Percentiles rank a stretch among this genome's conserved stretches.
Evolutionary conservation across 2,888 invertebrate species (phyloP).

Genomic region (Eilema depressum): DNA sequence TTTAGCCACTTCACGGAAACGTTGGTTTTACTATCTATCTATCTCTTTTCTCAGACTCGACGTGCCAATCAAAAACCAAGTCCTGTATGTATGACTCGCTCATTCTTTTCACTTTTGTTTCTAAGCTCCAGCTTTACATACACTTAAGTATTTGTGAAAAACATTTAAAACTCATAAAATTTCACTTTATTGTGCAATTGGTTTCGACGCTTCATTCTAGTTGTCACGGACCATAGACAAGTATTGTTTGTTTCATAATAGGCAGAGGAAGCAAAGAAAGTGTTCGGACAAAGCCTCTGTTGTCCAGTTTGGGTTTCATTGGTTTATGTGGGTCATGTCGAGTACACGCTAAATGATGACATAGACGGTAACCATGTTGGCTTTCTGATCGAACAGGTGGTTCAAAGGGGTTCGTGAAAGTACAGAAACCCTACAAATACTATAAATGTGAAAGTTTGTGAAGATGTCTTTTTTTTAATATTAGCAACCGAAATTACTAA

Average conservation of each 20-base stretch:
- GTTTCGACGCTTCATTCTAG: conserved; percentile 32
- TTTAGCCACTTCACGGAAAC: too few species aligned
- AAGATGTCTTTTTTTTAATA: too few species aligned
- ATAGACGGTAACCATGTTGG: background rate
- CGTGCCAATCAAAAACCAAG: too few species aligned
- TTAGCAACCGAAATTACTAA: too few species aligned
- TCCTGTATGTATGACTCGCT: background rate
- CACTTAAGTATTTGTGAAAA: conserved; percentile 20
- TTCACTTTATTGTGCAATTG: conserved; percentile 48
- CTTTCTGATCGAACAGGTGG: background rate
- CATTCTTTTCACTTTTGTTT: background rate
- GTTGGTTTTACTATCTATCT: too few species aligned
- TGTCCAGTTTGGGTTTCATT: conserved; percentile 9
- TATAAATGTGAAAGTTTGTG: too few species aligned
- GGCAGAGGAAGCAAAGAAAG: conserved; percentile 44
- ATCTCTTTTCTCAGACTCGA: too few species aligned
- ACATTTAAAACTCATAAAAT: conserved; percentile 25
- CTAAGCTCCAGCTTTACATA: background rate
- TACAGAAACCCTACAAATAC: too few species aligned
- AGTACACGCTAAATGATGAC: conserved; percentile 1
- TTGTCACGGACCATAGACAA: conserved; percentile 37
- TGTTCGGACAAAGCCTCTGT: conserved; percentile 34
- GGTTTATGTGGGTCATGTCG: conserved; percentile 13
- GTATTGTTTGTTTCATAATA: conserved; percentile 51
- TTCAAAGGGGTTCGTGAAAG: background rate